Base-by-base conservation (phyloP, 2,113 vertebrate species). In the Pelusios castaneus region DNA sequence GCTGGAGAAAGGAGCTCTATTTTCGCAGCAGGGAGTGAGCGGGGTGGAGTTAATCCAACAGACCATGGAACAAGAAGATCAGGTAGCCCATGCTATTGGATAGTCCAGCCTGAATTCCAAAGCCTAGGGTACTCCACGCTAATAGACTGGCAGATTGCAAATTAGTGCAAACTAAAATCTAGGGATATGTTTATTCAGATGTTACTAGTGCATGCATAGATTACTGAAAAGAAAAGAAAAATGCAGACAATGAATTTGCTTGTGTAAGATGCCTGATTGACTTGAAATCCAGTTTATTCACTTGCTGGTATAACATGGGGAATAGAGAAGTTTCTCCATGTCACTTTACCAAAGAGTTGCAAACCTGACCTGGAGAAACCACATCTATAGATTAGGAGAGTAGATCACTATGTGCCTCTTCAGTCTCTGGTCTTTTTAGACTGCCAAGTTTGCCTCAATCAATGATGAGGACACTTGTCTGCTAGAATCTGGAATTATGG, bases 1-100 rank as follows among this genome's bases (percentile, higher is more conserved):
- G 25, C 55, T 55, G 38, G 24, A 75, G 27, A 34, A 82, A 82
- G 38, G 5, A 87, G 3, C 8, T 76, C 29, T 51, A 52, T 88
- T 7, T 7, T 81, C 1, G 1, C 24, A 80, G 13, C 5, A 73
- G 9, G 27, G 21, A 45, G 3, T 34, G 8, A 6, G 10, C 1
- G 77, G 49, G 85, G 79, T 58, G 9, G 31, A 8, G 22, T 43
- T 89, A 83, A 77, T 82, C 8, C 14, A 56, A 4, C 16, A 73
- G 24, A 41, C 21, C n/a, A 78, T 24, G 77, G 45, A n/a, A 75
- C 27, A 8, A 13, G 25, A 47, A 87, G 25, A 38, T 29, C 31
- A 80, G 83, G 38, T 29, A 91, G 31, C n/a, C 6, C 25, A 2
- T 55, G 24, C 49, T 51, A 43, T n/a, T 67, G 55, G 3, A 80